Evolutionary conservation across 2,888 invertebrate genomes (phyloP), one percentile per base, ranked within the genome.

Genomic region (Notodonta ziczac): DNA sequence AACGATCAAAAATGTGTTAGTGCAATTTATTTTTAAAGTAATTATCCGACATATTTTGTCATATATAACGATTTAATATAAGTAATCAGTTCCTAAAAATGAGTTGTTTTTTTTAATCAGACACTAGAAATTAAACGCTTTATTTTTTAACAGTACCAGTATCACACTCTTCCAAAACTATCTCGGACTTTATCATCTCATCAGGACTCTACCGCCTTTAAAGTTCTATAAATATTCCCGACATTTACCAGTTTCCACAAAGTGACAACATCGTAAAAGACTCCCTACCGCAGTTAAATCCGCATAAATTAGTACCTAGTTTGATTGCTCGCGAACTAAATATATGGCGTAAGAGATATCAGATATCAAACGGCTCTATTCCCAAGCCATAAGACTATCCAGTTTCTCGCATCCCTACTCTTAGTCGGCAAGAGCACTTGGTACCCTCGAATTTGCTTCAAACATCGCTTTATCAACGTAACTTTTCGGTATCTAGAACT

Each of bases 361-460:
- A 62, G 48, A 84, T 87, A 81, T 87, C 86, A 87, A 86, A 86
- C 82, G 76, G 76, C 69, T 77, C 73, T 79, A 83, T 84, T 82
- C 81, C 13, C n/a, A 13, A 24, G 52, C 5, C 16, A 81, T 87
- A 86, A 87, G 85, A 82, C 86, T 89, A 90, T 91, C 89, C 77
- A 69, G 79, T 90, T 89, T 85, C 88, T 79, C 80, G 72, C 82
- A 78, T 79, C 80, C 84, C 85, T 24, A 87, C 86, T 86, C 7
- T 24, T 79, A 56, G 74, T 73, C 76, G 65, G 69, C 67, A 76
- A 87, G 88, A 85, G 85, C 87, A 82, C 89, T 91, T 77, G 79
- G 81, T 84, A 86, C 86, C 84, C 86, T 87, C 78, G 73, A 86
- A 86, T 85, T 89, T 80, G 78, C 79, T 80, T 80, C 79, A 74